A percentile compares a stretch with the other conserved stretches of the same genome.
Evolutionary conservation across 2,888 invertebrate genomes (phyloP).

Genomic region (Tiliacea citrago): DNA sequence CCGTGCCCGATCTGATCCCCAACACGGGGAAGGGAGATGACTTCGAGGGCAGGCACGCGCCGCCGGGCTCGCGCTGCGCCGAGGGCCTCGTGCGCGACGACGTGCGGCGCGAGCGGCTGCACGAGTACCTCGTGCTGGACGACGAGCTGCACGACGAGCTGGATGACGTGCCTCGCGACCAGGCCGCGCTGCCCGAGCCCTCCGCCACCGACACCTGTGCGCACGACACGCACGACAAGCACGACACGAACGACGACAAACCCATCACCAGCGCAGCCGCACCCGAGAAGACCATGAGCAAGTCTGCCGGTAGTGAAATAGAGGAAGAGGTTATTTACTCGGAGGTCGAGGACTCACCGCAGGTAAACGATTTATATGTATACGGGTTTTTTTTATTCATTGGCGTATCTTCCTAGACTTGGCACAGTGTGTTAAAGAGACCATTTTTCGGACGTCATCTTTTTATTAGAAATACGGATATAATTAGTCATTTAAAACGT

Average conservation of each 20-base stretch:
- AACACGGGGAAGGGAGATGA: conserved; percentile 59
- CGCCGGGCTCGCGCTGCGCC: conserved; percentile 70
- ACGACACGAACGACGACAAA: neutral
- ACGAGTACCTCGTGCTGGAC: conserved; percentile 65
- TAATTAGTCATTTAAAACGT: too few species aligned
- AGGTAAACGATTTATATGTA: conserved; percentile 75
- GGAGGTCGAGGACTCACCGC: conserved; percentile 81
- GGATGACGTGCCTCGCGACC: conserved; percentile 80
- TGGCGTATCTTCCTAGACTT: neutral
- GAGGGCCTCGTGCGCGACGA: conserved; percentile 62
- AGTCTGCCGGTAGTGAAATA: conserved; percentile 35
- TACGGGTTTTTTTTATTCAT: conserved; percentile 12
- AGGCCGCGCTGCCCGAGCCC: conserved; percentile 81
- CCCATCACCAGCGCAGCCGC: conserved; percentile 45
- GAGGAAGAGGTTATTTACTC: conserved; percentile 83
- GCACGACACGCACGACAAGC: neutral
- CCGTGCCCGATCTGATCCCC: conserved; percentile 77
- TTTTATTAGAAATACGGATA: too few species aligned
- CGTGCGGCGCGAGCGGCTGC: conserved; percentile 67
- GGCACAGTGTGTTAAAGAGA: too few species aligned
- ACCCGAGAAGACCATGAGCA: conserved; percentile 49
- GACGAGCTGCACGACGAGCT: conserved; percentile 77
- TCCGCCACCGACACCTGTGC: conserved; percentile 73
- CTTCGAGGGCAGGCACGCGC: conserved; percentile 67
- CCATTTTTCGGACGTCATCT: too few species aligned